A percentile compares a stretch with the other conserved stretches of the same genome.
These are phyloP conservation scores for Uropetala carovei DNA, from an alignment of 2,888 invertebrate genomes.

Conservation along the genomic window DNA sequence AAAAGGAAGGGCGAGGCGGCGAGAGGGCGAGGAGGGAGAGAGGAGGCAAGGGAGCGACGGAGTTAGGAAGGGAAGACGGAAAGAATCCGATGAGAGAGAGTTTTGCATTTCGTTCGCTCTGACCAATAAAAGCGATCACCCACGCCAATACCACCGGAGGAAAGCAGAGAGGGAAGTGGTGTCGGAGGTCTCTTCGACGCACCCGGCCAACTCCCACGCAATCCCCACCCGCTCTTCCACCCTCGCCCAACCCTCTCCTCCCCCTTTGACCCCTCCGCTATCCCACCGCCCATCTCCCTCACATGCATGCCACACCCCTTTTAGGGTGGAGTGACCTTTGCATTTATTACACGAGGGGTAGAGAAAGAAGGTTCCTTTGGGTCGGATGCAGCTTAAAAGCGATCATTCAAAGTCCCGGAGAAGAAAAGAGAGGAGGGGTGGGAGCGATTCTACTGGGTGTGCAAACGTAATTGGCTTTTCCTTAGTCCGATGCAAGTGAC, in stretches of 20 bases:
- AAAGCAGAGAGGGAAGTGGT: background rate
- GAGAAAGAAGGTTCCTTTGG: background rate
- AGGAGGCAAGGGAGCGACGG: background rate
- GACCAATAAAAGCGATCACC: background rate
- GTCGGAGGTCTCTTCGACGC: background rate
- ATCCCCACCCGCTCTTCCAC: background rate
- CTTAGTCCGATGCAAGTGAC: no score
- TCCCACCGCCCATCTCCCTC: background rate
- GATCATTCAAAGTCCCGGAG: background rate
- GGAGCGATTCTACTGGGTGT: background rate
- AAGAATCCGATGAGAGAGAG: background rate
- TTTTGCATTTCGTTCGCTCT: background rate
- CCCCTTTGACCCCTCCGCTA: background rate
- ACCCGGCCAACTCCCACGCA: background rate
- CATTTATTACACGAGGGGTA: background rate
- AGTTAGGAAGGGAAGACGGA: background rate
- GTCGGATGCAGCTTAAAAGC: background rate
- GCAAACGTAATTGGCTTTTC: background rate
- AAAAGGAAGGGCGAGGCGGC: background rate
- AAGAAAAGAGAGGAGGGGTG: background rate
- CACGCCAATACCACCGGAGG: background rate
- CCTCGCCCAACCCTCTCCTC: background rate
- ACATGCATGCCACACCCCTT: background rate
- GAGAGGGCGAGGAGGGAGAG: no score
- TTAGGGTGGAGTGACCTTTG: constrained; percentile 6